Percentiles rank a stretch among this genome's conserved stretches.
phyloP scores from a whole-genome alignment of 1,140 invertebrate species.

The Patella vulgata region DNA sequence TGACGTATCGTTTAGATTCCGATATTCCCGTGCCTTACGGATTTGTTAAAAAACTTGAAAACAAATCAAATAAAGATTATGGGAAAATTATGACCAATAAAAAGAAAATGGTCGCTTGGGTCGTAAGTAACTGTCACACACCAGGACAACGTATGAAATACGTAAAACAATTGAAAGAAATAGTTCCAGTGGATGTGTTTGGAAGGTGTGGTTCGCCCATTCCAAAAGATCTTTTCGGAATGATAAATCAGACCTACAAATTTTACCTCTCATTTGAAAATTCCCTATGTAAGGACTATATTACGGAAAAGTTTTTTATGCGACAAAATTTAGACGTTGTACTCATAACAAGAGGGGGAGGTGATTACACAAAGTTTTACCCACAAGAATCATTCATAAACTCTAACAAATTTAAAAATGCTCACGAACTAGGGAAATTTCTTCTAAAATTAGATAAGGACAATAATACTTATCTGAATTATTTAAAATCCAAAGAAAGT shows the following conservation, averaged over 20 bases:
- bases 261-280: constrained; percentile 57
- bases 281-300: constrained; percentile 47
- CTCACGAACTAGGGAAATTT: constrained; percentile 69
- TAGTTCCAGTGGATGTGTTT: constrained; percentile 38
- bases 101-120: constrained; percentile 69
- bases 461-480: constrained; percentile 46
- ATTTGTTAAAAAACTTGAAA: constrained; percentile 3
- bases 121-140: constrained; percentile 70
- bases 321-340: constrained; percentile 47
- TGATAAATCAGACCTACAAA: constrained; percentile 30
- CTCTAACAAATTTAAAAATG: constrained; percentile 69
- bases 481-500: constrained; percentile 52
- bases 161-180: constrained; percentile 26
- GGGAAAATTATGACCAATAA: constrained; percentile 22
- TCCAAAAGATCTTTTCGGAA: constrained; percentile 21
- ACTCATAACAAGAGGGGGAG: constrained; percentile 70
- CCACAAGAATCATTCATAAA: constrained; percentile 73
- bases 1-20: constrained; percentile 39
- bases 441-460: constrained; percentile 67
- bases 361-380: constrained; percentile 39
- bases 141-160: constrained; percentile 23
- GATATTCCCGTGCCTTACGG: constrained; percentile 32
- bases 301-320: constrained; percentile 53
- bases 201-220: constrained; percentile 36
- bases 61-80: constrained; percentile 3